Evolutionary conservation across 1,140 invertebrate genomes (phyloP).

Genomic region (Pachyrhynchus sulphureomaculatus): DNA sequence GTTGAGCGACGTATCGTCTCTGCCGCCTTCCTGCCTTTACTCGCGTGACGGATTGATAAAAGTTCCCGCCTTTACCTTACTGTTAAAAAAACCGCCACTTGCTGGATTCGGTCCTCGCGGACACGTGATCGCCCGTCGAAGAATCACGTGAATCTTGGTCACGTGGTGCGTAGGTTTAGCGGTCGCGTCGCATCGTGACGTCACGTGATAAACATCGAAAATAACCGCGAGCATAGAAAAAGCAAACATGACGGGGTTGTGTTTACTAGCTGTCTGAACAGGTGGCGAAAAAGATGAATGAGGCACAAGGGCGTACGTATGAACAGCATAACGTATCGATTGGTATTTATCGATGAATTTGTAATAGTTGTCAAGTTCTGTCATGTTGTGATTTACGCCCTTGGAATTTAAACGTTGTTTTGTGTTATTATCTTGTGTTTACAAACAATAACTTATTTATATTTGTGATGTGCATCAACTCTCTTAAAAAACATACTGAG

Average conservation of each 20-base stretch:
- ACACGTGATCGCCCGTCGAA: constrained; percentile 33
- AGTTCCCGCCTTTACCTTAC: constrained; percentile 36
- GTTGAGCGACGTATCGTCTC: constrained; percentile 41
- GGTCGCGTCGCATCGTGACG: constrained; percentile 23
- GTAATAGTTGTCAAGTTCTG: constrained; percentile 28
- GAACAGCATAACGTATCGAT: constrained; percentile 30
- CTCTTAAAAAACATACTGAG: too few relatives aligned
- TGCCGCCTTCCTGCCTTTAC: constrained; percentile 44
- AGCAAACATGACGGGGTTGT: constrained; percentile 28
- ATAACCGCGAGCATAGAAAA: constrained; percentile 31
- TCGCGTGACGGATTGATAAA: constrained; percentile 43
- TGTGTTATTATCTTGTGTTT: too few relatives aligned
- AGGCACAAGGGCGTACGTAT: constrained; percentile 26
- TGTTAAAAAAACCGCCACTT: constrained; percentile 42
- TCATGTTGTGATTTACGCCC: constrained; percentile 14
- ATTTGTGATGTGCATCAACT: too few relatives aligned
- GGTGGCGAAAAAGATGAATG: constrained; percentile 43
- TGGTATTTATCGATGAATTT: constrained; percentile 36
- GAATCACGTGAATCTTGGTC: constrained; percentile 36
- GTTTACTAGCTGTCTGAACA: constrained; percentile 40
- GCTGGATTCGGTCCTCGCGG: constrained; percentile 39
- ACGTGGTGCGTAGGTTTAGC: constrained; percentile 31
- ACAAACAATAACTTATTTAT: too few relatives aligned
- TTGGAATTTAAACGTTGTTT: too few relatives aligned
- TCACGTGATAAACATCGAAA: constrained; percentile 42